These are phyloP conservation scores for Cephus rjabovi DNA, from an alignment of 2,888 invertebrate genomes.

Conservation along the genomic window DNA sequence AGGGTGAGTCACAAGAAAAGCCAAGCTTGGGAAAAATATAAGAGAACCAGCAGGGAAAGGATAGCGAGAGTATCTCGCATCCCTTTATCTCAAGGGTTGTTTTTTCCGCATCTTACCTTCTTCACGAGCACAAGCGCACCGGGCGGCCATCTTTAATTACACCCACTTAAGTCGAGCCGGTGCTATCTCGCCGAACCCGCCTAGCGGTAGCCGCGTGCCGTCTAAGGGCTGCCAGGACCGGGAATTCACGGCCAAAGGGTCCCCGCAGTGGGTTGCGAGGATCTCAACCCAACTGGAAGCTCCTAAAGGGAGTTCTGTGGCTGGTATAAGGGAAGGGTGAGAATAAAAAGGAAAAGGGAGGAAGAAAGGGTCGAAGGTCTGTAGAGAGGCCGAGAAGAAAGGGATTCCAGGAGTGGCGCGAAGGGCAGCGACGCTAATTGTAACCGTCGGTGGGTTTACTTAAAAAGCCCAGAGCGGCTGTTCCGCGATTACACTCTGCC, in stretches of 20 bases:
- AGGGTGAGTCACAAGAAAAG: not conserved
- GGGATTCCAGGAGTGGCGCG: slow-evolving; percentile 14
- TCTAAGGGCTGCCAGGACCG: not conserved
- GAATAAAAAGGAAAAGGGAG: not conserved
- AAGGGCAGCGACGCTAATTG: slow-evolving; percentile 9
- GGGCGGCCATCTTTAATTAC: slow-evolving; percentile 53
- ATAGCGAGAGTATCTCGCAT: not conserved
- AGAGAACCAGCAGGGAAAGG: not conserved
- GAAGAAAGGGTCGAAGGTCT: not conserved
- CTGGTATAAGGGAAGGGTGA: not conserved
- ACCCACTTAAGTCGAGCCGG: slow-evolving; percentile 46
- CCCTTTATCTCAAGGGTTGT: slow-evolving; percentile 6
- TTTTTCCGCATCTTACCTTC: not conserved
- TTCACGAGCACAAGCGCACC: not conserved
- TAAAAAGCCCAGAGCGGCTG: slow-evolving; percentile 25
- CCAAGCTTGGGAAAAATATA: not conserved
- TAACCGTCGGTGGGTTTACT: slow-evolving; percentile 31
- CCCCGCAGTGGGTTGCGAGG: not conserved
- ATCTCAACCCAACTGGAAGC: not conserved
- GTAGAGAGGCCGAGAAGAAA: slow-evolving; percentile 11
- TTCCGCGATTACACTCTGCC: slow-evolving; percentile 32
- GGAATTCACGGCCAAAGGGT: not conserved
- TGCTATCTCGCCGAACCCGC: slow-evolving; percentile 14
- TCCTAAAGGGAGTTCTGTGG: not conserved
- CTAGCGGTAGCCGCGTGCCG: not conserved